These are phyloP conservation scores for Chloromyia formosa DNA, from an alignment of 2,888 invertebrate genomes.

Conservation along the genomic window DNA sequence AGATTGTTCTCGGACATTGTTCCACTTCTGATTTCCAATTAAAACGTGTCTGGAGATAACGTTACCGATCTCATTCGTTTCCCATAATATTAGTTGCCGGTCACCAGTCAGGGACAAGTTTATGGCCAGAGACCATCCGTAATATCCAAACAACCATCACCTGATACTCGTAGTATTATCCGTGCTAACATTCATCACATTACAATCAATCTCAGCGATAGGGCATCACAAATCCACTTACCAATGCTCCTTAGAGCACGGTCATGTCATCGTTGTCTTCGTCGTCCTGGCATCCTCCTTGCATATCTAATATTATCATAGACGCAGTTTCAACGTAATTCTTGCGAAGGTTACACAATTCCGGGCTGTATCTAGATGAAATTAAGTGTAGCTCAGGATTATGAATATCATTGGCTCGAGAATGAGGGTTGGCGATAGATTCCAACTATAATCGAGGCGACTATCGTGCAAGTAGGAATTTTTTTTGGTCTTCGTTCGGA, in stretches of 20 bases:
- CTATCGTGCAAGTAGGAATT: too few relatives aligned
- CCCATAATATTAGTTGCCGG: too few relatives aligned
- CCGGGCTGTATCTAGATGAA: neutral
- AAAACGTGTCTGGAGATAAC: constrained; percentile 45
- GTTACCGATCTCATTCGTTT: constrained; percentile 4
- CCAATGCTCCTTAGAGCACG: neutral
- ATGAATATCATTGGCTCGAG: neutral
- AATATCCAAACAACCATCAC: neutral
- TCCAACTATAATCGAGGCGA: too few relatives aligned
- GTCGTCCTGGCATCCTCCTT: neutral
- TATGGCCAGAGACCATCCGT: neutral
- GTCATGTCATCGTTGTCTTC: neutral
- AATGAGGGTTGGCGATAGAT: neutral
- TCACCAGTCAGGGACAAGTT: neutral
- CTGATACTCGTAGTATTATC: neutral
- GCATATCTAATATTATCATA: constrained; percentile 24
- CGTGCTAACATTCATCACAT: constrained; percentile 21
- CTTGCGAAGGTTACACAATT: constrained; percentile 1
- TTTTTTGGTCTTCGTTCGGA: too few relatives aligned
- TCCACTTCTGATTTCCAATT: constrained; percentile 46
- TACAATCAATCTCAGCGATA: constrained; percentile 29
- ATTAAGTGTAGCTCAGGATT: neutral
- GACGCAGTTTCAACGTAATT: neutral
- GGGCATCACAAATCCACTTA: constrained; percentile 10
- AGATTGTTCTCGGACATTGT: constrained; percentile 32